phyloP scores from a whole-genome alignment of 2,888 invertebrate genomes.

The Tribolium freemani region DNA sequence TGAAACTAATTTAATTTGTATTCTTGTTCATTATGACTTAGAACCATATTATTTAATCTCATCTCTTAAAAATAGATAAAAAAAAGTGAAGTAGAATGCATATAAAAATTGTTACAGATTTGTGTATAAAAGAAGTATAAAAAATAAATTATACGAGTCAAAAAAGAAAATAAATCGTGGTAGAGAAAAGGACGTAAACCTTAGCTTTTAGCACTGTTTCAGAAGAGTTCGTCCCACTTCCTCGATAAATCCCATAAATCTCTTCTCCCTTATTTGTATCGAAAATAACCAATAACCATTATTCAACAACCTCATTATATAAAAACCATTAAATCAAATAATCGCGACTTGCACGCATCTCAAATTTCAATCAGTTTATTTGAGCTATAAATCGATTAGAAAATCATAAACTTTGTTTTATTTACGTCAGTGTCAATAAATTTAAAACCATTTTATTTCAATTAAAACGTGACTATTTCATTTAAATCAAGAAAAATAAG shows the following conservation, averaged over 20 bases:
- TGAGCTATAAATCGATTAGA: not conserved
- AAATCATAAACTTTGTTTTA: not conserved
- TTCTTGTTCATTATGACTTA: no score
- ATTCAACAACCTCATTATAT: not conserved
- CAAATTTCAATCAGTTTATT: not conserved
- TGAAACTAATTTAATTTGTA: no score
- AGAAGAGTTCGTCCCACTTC: not conserved
- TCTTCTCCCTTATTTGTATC: not conserved
- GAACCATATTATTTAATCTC: no score
- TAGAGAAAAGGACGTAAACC: not conserved
- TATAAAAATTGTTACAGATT: no score
- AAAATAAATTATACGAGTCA: no score
- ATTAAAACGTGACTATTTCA: not conserved
- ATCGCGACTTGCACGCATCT: conserved; percentile 4
- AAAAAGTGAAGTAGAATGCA: no score
- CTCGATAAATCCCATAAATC: not conserved
- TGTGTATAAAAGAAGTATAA: no score
- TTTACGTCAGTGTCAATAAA: not conserved
- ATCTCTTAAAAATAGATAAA: no score
- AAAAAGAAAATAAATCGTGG: not conserved
- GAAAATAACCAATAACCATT: not conserved
- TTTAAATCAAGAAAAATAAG: not conserved
- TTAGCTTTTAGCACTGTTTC: not conserved
- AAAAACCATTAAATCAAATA: not conserved
- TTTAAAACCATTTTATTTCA: not conserved